Evolutionary conservation across 2,888 invertebrate species (phyloP), one percentile per base, ranked within the genome.

Genomic region (Cotesia congregata): DNA sequence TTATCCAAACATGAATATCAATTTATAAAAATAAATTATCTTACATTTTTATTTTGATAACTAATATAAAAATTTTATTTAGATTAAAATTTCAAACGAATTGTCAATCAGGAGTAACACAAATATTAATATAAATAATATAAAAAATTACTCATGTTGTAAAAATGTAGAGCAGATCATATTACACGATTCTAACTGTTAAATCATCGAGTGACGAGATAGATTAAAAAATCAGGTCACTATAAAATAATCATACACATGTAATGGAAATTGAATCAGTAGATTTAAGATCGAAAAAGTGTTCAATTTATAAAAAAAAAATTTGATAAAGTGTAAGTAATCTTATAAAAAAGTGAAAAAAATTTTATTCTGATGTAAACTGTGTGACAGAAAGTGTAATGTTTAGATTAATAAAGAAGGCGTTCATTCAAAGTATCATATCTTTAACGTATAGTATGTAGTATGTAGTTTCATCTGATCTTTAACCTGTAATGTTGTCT

Each of bases 1-100:
- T 65, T 65, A 65, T 65, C 65, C 9, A 20, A 65, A 12, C 65
- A 65, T 38, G 65, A 65, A 65, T 30, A 20, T 65, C 20, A 65
- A 62, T 15, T 15, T 12, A n/a, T 59, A 59, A 59, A 20, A 20
- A 20, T 20, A 20, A 20, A 30, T 30, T 30, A 0, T 30, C 3
- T 30, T 30, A 30, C 3, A 30, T 30, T 3, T 30, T 30, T 30
- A 3, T 30, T 30, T 30, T 3, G 30, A 30, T 30, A 30, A 30
- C 30, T 3, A 30, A 30, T 30, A 30, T 2, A 30, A 30, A 30
- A 2, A 30, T 17, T 17, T 17, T 17, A 17, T 17, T 17, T 17
- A 17, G 17, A 17, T 17, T 17, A 17, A 17, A 17, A 17, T 0
- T 30, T 30, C 3, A 0, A 30, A 30, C 30, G 30, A 30, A 30